Conservation (phyloP, 2,797 vertebrate species). For the Rhinoraja longicauda region DNA sequence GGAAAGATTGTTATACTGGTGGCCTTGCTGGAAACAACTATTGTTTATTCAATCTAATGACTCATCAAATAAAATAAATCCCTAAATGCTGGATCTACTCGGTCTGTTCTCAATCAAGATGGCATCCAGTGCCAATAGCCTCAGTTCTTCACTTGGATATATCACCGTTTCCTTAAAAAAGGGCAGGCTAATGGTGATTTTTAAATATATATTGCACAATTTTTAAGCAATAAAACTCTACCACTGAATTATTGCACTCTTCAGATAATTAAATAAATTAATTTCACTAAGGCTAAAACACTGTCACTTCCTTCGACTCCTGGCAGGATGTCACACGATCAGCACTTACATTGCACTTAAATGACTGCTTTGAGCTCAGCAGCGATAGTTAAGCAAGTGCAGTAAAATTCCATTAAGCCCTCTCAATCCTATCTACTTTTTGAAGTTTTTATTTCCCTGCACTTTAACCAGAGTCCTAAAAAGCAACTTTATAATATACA, state of each 20-base stretch:
- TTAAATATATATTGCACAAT: neutral
- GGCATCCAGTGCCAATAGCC: neutral
- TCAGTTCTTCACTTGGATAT: neutral
- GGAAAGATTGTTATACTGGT: no score
- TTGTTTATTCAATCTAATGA: neutral
- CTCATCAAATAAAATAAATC: neutral
- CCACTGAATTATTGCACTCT: neutral
- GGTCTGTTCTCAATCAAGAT: no score
- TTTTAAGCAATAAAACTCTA: constrained; percentile 26
- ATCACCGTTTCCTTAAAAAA: neutral
- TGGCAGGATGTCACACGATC: neutral
- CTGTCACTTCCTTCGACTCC: neutral
- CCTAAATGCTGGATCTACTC: neutral
- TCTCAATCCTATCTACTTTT: neutral
- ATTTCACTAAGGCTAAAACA: neutral
- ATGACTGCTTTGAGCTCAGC: neutral
- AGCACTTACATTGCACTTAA: neutral
- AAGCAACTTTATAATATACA: neutral
- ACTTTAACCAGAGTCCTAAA: neutral
- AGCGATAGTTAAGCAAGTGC: neutral
- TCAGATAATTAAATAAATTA: neutral
- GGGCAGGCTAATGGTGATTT: neutral
- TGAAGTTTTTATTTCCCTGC: neutral
- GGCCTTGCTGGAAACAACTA: no score
- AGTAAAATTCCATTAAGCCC: neutral